Evolutionary conservation across 1,140 invertebrate genomes (phyloP).

Genomic region (Drosophila arizonae): DNA sequence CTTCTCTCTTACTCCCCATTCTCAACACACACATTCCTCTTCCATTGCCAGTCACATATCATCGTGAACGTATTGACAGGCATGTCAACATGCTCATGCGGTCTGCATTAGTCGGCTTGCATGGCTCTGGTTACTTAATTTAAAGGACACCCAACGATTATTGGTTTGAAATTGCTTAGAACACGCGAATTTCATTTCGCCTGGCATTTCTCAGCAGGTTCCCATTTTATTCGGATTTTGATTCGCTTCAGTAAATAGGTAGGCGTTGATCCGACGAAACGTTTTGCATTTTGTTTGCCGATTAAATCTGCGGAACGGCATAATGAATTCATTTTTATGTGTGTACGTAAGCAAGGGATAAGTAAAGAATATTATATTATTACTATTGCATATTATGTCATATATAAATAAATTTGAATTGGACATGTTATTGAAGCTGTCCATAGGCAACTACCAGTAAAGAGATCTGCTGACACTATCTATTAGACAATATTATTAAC

Average conservation of each 20-base stretch:
- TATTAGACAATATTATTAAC: too few relatives aligned
- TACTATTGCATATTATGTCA: too few relatives aligned
- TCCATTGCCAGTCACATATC: conserved; percentile 40
- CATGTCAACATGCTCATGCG: conserved; percentile 35
- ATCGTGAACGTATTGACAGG: conserved; percentile 36
- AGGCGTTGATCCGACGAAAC: conserved; percentile 71
- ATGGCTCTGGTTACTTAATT: conserved; percentile 77
- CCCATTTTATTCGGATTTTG: conserved; percentile 33
- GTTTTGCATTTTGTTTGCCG: conserved; percentile 36
- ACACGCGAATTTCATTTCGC: conserved; percentile 60
- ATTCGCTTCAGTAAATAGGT: conserved; percentile 65
- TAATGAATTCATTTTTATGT: neutral
- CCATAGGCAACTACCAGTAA: too few relatives aligned
- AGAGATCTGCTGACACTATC: too few relatives aligned
- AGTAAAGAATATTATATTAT: neutral
- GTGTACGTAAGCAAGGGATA: neutral
- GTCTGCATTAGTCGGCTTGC: conserved; percentile 44
- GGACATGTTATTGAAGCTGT: too few relatives aligned
- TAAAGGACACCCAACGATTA: conserved; percentile 81
- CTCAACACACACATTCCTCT: conserved; percentile 31
- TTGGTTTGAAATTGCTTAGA: conserved; percentile 77
- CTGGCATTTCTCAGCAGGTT: conserved; percentile 39
- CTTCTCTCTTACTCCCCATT: neutral
- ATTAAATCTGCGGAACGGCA: conserved; percentile 17
- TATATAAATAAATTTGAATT: too few relatives aligned